Conservation (phyloP, 2,797 vertebrate species). For the Poeciliopsis gracilis region DNA sequence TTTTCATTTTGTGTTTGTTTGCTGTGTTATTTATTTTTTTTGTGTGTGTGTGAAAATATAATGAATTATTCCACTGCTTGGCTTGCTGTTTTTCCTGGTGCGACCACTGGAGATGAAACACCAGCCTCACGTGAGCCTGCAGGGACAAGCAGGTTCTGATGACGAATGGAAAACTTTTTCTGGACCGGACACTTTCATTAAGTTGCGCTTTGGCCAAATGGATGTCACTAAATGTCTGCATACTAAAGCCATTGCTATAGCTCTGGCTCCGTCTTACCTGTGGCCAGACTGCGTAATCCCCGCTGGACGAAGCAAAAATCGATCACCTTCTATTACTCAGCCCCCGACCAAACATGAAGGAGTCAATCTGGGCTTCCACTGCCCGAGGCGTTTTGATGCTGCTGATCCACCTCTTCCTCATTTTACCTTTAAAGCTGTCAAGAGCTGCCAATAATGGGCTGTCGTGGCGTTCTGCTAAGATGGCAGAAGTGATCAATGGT, state of each 20-base stretch:
- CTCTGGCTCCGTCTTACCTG: slow-evolving; percentile 25
- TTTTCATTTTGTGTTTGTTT: not conserved
- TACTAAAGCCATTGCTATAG: not conserved
- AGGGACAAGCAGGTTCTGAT: not conserved
- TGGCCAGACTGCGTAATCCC: slow-evolving; percentile 15
- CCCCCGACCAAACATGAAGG: slow-evolving; percentile 50
- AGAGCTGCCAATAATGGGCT: slow-evolving; percentile 62
- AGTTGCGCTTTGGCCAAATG: not conserved
- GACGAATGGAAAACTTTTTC: not conserved
- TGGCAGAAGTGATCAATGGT: slow-evolving; percentile 64
- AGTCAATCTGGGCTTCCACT: slow-evolving; percentile 41
- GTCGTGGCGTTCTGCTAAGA: slow-evolving; percentile 57
- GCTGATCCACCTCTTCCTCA: slow-evolving; percentile 56
- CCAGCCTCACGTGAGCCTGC: not conserved
- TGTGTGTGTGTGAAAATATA: not conserved
- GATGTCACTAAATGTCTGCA: not conserved
- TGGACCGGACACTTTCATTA: not conserved
- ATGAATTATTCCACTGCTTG: slow-evolving; percentile 26
- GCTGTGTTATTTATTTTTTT: not conserved
- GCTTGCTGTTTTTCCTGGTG: slow-evolving; percentile 14
- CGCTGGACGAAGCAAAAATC: slow-evolving; percentile 29
- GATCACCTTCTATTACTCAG: slow-evolving; percentile 37
- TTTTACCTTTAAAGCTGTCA: slow-evolving; percentile 73
- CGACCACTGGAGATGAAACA: not conserved
- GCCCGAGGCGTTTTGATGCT: slow-evolving; percentile 50